Evolutionary conservation across 2,113 vertebrate species (phyloP).

Genomic region (Zapornia atra): DNA sequence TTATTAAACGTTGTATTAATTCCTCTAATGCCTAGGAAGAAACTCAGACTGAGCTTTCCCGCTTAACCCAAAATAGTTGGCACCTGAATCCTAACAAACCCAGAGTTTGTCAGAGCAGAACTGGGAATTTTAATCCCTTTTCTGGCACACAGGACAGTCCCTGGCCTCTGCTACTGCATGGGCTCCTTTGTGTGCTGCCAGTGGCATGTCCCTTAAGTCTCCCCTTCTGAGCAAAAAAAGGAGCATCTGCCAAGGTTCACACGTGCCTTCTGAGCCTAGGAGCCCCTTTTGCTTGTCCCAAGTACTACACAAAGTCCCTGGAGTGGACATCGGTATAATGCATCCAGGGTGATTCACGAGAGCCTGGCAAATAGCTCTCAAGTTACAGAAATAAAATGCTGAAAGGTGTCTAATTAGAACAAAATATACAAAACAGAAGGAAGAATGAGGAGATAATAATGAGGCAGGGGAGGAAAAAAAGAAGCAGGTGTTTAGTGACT

Average conservation of each 20-base stretch:
- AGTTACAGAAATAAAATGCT: no score
- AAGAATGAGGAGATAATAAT: not conserved
- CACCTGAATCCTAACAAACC: not conserved
- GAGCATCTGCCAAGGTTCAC: not conserved
- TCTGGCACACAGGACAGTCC: not conserved
- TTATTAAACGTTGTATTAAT: not conserved
- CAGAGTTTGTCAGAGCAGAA: not conserved
- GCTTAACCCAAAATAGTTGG: not conserved
- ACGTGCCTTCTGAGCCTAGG: not conserved
- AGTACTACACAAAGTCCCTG: not conserved
- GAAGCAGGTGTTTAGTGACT: not conserved
- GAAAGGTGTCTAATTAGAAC: not conserved
- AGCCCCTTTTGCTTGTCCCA: not conserved
- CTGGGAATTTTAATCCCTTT: not conserved
- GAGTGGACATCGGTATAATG: not conserved
- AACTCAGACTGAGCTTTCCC: not conserved
- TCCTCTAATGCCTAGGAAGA: not conserved
- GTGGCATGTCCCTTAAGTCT: not conserved
- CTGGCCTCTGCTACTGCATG: not conserved
- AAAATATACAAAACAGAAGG: not conserved
- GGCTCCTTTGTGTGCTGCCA: fast-evolving
- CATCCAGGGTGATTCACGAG: not conserved
- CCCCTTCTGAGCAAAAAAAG: not conserved
- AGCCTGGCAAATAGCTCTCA: not conserved
- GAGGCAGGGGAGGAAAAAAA: not conserved